Conservation (phyloP, 2,113 vertebrate genomes). For the Anas platyrhynchos region DNA sequence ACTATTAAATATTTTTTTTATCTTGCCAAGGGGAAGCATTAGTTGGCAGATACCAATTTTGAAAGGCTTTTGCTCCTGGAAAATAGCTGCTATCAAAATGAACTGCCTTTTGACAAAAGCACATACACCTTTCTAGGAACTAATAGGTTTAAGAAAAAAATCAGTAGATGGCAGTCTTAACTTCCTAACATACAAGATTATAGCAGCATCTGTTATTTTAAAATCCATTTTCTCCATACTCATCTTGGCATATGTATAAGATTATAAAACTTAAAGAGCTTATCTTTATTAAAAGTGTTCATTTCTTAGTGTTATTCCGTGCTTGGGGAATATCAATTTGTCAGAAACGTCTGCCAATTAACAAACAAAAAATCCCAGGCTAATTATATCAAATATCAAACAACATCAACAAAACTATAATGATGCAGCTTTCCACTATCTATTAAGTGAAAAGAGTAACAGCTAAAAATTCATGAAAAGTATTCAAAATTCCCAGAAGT, state of each 20-base stretch:
- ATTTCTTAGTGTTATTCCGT: slow-evolving; percentile 39
- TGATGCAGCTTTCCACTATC: neutral
- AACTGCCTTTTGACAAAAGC: slow-evolving; percentile 75
- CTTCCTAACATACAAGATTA: slow-evolving; percentile 74
- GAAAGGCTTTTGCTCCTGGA: slow-evolving; percentile 61
- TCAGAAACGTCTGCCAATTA: slow-evolving; percentile 48
- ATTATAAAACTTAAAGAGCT: slow-evolving; percentile 49
- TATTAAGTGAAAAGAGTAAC: neutral
- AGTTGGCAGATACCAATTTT: slow-evolving; percentile 76
- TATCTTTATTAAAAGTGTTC: slow-evolving; percentile 53
- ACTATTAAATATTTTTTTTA: slow-evolving; percentile 38
- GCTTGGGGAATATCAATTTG: slow-evolving; percentile 37
- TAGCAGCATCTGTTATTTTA: slow-evolving; percentile 18
- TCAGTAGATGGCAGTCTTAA: slow-evolving; percentile 97
- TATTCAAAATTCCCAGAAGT: neutral
- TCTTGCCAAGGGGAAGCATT: slow-evolving; percentile 11
- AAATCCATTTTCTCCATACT: slow-evolving; percentile 1
- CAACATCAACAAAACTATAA: slow-evolving; percentile 19
- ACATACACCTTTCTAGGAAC: slow-evolving; percentile 34
- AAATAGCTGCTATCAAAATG: slow-evolving; percentile 73
- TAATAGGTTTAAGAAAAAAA: slow-evolving; percentile 74
- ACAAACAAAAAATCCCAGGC: slow-evolving; percentile 4
- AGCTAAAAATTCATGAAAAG: neutral
- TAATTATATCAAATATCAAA: neutral
- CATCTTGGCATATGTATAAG: neutral